These are phyloP conservation scores for Trachelus iudaicus DNA, from an alignment of 2,888 invertebrate genomes.

Conservation along the genomic window DNA sequence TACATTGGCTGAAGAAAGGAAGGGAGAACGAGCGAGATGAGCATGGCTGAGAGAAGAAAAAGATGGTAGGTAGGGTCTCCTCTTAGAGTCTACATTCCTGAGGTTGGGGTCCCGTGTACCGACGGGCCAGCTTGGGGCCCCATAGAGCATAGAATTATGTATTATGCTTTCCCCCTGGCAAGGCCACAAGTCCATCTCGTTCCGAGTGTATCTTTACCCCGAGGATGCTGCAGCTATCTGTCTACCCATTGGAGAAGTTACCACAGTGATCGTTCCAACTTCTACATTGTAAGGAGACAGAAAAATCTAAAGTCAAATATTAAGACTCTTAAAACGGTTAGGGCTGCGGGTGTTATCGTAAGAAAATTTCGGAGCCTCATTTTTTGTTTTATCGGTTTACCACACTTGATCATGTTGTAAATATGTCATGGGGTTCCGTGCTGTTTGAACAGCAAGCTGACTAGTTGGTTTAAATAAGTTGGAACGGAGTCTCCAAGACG, in stretches of 20 bases:
- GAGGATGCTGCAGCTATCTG: background rate
- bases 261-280: background rate
- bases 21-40: conserved; percentile 14
- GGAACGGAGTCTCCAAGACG: background rate
- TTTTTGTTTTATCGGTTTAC: background rate
- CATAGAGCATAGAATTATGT: conserved; percentile 12
- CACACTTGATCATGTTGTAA: background rate
- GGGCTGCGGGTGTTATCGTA: background rate
- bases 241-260: background rate
- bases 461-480: background rate
- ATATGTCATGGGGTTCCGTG: background rate
- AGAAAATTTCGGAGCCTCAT: background rate
- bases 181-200: background rate
- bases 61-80: conserved; percentile 9
- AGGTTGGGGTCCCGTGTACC: conserved; percentile 37
- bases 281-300: background rate
- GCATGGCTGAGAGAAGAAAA: conserved; percentile 22
- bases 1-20: conserved; percentile 14
- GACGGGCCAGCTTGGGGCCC: conserved; percentile 12
- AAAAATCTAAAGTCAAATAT: background rate
- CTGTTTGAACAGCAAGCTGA: background rate
- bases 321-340: background rate
- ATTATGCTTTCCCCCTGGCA: conserved; percentile 1
- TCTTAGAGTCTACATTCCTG: conserved; percentile 45
- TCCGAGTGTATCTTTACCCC: background rate